Evolutionary conservation across 2,113 vertebrate species (phyloP).

Genomic region (Lucifuga dentata): DNA sequence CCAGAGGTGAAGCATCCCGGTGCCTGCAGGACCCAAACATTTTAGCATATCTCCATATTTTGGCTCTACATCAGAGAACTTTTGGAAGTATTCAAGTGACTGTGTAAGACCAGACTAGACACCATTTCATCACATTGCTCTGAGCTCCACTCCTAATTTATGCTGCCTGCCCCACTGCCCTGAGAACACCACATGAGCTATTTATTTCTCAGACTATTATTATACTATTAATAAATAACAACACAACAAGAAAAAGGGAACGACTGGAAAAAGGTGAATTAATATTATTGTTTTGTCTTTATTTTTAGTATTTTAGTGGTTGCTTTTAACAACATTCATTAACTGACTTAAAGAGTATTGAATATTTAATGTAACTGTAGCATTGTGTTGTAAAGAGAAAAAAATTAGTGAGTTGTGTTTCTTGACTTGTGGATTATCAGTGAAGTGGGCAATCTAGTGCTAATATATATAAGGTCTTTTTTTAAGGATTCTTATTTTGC

Average conservation of each 20-base stretch:
- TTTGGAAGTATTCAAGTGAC: conserved; percentile 66
- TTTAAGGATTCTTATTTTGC: conserved; percentile 87
- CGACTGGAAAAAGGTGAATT: conserved; percentile 87
- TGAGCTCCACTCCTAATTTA: conserved; percentile 84
- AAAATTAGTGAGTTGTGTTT: conserved; percentile 89
- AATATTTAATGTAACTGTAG: conserved; percentile 90
- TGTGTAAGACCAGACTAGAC: conserved; percentile 47
- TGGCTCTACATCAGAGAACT: conserved; percentile 55
- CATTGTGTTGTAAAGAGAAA: conserved; percentile 89
- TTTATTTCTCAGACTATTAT: conserved; percentile 85
- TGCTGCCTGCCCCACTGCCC: conserved; percentile 85
- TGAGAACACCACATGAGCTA: conserved; percentile 85
- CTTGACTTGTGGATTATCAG: conserved; percentile 89
- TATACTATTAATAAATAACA: conserved; percentile 86
- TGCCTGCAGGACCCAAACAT: conserved; percentile 55
- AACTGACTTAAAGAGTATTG: conserved; percentile 89
- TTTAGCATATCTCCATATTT: conserved; percentile 63
- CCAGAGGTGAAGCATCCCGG: conserved; percentile 18
- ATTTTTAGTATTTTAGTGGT: conserved; percentile 86
- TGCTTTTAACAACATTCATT: conserved; percentile 90
- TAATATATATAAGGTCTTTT: conserved; percentile 89
- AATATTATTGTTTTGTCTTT: conserved; percentile 86
- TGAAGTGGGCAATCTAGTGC: conserved; percentile 90
- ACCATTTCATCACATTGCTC: conserved; percentile 79
- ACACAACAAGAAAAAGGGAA: conserved; percentile 84